Evolutionary conservation across 2,797 vertebrate species (phyloP).

Genomic region (Acridotheres tristis): DNA sequence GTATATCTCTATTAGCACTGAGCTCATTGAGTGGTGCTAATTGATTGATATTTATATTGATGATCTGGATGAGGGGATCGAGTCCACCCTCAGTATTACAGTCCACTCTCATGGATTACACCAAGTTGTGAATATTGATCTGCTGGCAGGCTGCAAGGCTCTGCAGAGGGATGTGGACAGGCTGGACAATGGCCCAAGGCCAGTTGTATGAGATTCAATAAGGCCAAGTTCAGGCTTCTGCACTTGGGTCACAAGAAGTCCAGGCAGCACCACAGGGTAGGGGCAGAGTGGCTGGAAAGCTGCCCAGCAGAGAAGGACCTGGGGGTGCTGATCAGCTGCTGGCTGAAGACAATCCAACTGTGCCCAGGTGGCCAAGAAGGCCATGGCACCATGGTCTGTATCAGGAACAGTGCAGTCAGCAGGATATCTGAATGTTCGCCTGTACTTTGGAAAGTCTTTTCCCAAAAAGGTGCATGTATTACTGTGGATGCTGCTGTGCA

Average conservation of each 20-base stretch:
- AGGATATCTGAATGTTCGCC: background rate
- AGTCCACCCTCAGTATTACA: too few species aligned
- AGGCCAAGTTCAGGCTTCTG: accelerated
- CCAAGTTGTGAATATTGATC: accelerated
- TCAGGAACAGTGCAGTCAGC: accelerated
- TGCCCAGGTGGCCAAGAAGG: background rate
- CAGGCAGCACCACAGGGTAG: background rate
- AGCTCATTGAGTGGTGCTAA: background rate
- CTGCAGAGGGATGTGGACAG: background rate
- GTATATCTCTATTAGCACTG: background rate
- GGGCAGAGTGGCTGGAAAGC: background rate
- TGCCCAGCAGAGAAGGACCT: background rate
- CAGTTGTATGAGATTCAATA: accelerated
- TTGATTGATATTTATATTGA: background rate
- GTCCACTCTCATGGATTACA: background rate
- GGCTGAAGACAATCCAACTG: background rate
- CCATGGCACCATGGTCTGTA: background rate
- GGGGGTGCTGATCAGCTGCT: background rate
- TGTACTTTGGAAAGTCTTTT: background rate
- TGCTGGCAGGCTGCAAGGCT: background rate
- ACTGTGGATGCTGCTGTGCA: background rate
- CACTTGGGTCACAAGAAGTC: background rate
- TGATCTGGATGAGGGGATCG: accelerated
- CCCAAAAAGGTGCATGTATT: background rate
- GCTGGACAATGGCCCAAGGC: too few species aligned